These are phyloP conservation scores for Eremophila alpestris DNA, from an alignment of 2,797 vertebrate genomes.

Conservation along the genomic window DNA sequence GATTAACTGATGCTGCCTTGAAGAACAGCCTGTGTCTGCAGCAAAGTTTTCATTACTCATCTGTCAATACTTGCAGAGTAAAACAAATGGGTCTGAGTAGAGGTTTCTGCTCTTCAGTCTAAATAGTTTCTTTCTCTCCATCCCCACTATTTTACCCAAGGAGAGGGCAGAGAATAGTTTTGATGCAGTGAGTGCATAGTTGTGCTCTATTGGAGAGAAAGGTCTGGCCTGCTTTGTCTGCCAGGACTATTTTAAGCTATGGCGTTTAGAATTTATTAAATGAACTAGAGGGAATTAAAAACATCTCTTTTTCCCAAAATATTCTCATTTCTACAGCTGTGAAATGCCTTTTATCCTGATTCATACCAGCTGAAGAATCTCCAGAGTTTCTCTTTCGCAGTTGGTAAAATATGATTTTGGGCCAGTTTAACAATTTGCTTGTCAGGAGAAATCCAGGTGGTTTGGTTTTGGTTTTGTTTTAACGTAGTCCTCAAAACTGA, in stretches of 20 bases:
- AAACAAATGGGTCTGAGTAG: slow-evolving; percentile 44
- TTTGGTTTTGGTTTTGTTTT: neutral
- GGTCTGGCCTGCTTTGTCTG: neutral
- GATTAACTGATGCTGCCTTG: slow-evolving; percentile 55
- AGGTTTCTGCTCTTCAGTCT: neutral
- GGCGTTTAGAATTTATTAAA: slow-evolving; percentile 10
- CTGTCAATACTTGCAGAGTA: slow-evolving; percentile 51
- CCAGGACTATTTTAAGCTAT: slow-evolving; percentile 18
- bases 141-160: neutral
- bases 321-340: neutral
- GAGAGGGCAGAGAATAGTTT: neutral
- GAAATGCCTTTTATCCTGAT: neutral
- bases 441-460: neutral
- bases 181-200: neutral
- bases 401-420: neutral
- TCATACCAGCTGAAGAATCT: neutral
- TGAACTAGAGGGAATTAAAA: slow-evolving; percentile 24
- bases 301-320: neutral
- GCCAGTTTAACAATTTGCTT: neutral
- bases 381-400: neutral
- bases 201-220: neutral
- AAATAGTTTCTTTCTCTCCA: neutral
- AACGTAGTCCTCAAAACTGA: neutral
- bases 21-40: slow-evolving; percentile 39
- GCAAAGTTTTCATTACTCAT: slow-evolving; percentile 60